These are phyloP conservation scores for Mormyrus hasselquistii DNA, from an alignment of 2,797 vertebrate species.

Conservation along the genomic window DNA sequence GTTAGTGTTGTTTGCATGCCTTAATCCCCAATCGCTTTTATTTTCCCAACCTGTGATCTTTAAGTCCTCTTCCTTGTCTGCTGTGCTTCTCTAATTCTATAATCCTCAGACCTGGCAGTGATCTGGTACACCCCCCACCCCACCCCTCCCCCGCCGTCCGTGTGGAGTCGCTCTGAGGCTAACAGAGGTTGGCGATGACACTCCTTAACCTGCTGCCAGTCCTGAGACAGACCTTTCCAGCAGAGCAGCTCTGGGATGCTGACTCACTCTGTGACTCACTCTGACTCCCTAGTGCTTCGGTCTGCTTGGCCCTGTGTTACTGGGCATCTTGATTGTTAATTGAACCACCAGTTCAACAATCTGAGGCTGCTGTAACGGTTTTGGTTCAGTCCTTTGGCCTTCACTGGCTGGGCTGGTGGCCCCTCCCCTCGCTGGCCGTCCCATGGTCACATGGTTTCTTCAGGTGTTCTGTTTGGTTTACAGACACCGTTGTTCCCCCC, in stretches of 20 bases:
- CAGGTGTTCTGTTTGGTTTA: background rate
- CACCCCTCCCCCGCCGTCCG: no score
- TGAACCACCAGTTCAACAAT: conserved; percentile 33
- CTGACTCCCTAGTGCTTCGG: background rate
- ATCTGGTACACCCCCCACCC: background rate
- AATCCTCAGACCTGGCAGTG: conserved; percentile 12
- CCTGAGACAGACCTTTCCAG: background rate
- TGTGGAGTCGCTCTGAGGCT: background rate
- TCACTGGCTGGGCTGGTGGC: background rate
- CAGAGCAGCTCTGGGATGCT: background rate
- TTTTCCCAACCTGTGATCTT: conserved; percentile 53
- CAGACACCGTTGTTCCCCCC: background rate
- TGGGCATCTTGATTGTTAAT: conserved; percentile 27
- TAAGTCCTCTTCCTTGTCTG: background rate
- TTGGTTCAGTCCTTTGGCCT: background rate
- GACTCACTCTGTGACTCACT: background rate
- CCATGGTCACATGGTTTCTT: background rate
- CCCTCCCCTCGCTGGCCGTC: background rate
- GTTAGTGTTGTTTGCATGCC: conserved; percentile 68
- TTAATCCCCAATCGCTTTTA: conserved; percentile 49
- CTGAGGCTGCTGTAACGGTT: conserved; percentile 33
- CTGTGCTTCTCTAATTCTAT: background rate
- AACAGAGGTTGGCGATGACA: background rate
- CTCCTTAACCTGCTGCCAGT: background rate
- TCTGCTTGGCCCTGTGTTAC: background rate